Base-by-base conservation (phyloP, 2,113 vertebrate species). In the Copsychus sechellarum region DNA sequence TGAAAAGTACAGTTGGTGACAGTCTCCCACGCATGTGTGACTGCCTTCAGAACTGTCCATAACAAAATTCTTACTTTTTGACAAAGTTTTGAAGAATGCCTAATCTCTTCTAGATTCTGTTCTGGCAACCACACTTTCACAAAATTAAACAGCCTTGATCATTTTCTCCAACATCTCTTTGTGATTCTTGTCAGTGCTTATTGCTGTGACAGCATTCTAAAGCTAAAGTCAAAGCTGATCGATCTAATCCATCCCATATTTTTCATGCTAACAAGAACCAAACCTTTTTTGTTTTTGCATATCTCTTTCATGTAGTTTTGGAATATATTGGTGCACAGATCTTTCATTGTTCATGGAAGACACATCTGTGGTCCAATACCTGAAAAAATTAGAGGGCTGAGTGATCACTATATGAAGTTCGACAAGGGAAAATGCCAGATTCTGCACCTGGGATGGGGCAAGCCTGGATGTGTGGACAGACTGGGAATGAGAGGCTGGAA, bases 41-140 rank as follows among this genome's bases (percentile, higher is more conserved):
- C 61, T 86, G 66, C n/a, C 70, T 87, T 85, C 92, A 90, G 74
- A 93, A 82, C 57, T 88, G 88, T 40, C 92, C 92, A 50, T 40
- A 87, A 79, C 28, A 72, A 48, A 88, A 88, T 61, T 53, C 40
- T 33, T 40, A 58, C 43, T 93, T 70, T 60, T 12, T 40, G 14
- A 58, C 51, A 58, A 71, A 45, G 51, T 90, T 83, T 78, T 83
- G 51, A 94, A 83, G 64, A 81, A 56, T 48, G 13, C 23, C 24
- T 95, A 15, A 24, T 56, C 25, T 79, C 53, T 67, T 91, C 61
- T 61, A 65, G 23, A 86, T 69, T 82, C 57, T 57, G 11, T 53
- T 93, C 85, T 65, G 15, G 22, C 20, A 89, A 40, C 4, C 9
- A 36, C 2, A 2, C 33, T 87, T 64, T 65, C 48, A 31, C 12